phyloP scores from a whole-genome alignment of 1,140 invertebrate species.

The Monochamus saltuarius region DNA sequence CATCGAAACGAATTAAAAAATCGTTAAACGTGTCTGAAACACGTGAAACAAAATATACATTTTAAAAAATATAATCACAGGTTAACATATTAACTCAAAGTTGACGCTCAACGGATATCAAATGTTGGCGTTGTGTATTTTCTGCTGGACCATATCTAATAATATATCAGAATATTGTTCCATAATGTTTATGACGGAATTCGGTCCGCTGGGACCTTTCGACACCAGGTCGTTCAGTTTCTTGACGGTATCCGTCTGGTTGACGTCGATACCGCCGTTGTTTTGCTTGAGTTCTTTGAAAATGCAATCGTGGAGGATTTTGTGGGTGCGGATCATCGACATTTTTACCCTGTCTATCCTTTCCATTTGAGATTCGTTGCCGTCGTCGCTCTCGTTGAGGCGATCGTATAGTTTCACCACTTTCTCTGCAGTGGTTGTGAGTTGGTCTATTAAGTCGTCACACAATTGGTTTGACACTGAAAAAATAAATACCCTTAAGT shows the following conservation, averaged over 20 bases:
- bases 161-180: slow-evolving; percentile 67
- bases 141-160: slow-evolving; percentile 63
- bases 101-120: slow-evolving; percentile 32
- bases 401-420: slow-evolving; percentile 66
- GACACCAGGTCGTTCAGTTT: slow-evolving; percentile 49
- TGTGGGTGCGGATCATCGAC: slow-evolving; percentile 58
- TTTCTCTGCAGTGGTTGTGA: slow-evolving; percentile 64
- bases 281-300: slow-evolving; percentile 45
- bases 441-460: slow-evolving; percentile 63
- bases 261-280: slow-evolving; percentile 43
- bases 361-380: slow-evolving; percentile 48
- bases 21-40: slow-evolving; percentile 7
- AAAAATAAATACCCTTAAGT: slow-evolving; percentile 12
- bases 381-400: slow-evolving; percentile 52
- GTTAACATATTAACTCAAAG: slow-evolving; percentile 28
- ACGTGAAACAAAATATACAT: not conserved
- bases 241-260: slow-evolving; percentile 49
- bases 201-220: slow-evolving; percentile 52
- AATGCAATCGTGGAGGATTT: slow-evolving; percentile 53
- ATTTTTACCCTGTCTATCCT: slow-evolving; percentile 57
- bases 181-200: slow-evolving; percentile 61
- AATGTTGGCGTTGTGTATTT: slow-evolving; percentile 54
- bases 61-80: slow-evolving; percentile 18
- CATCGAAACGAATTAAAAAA: too few relatives aligned
- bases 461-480: slow-evolving; percentile 66